Conservation (phyloP, 1,140 invertebrate species). For the Linepithema humile region DNA sequence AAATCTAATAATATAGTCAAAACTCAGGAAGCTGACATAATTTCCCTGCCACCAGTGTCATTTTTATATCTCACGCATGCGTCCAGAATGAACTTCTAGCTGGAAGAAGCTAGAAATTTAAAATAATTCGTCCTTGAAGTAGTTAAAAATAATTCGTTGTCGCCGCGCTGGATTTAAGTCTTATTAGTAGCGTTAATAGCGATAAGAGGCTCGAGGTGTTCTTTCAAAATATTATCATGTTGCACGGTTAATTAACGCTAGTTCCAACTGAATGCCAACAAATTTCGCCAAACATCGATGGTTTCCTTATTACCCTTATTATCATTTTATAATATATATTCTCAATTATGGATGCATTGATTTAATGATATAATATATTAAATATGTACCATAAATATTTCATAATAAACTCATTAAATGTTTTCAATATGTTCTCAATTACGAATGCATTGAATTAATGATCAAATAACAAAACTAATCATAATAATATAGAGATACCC, state of each 20-base stretch:
- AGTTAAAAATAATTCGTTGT: constrained; percentile 43
- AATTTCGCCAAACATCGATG: neutral
- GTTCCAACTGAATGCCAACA: neutral
- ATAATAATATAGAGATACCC: too few relatives aligned
- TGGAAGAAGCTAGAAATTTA: constrained; percentile 15
- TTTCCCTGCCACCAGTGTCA: neutral
- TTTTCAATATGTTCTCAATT: neutral
- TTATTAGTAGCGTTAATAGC: neutral
- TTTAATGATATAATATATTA: neutral
- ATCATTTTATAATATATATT: neutral
- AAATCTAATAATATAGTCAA: constrained; percentile 1
- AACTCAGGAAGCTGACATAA: neutral
- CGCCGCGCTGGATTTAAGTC: neutral
- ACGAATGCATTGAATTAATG: neutral
- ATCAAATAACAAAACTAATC: neutral
- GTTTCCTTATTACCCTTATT: neutral
- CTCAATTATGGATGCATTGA: neutral
- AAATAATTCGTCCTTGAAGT: constrained; percentile 19
- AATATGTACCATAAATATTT: neutral
- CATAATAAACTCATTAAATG: neutral
- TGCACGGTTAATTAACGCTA: neutral
- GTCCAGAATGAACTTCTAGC: neutral
- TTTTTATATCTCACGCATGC: constrained; percentile 19
- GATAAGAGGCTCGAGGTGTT: neutral
- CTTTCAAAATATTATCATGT: neutral